Evolutionary conservation across 2,888 invertebrate genomes (phyloP), one percentile per base, ranked within the genome.

Genomic region (Sesia bembeciformis): DNA sequence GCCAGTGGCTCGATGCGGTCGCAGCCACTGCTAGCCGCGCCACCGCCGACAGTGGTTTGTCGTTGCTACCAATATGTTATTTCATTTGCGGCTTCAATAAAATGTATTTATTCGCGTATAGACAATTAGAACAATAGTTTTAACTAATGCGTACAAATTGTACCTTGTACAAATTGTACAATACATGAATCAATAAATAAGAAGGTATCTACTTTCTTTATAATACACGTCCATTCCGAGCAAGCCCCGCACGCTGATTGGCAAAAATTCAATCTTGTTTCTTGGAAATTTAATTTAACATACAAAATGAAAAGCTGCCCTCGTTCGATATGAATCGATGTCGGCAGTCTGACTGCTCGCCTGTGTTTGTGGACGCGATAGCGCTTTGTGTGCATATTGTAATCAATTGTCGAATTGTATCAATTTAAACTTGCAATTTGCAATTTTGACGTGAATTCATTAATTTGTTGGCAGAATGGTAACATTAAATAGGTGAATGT

Each of bases 241-340:
- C 39, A 50, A 38, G 39, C 51, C n/a, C 70, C 71, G 70, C 73
- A 77, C 78, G 81, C 76, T 89, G 88, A 88, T 89, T 89, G 88
- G 86, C 83, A 87, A 88, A 89, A 89, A 87, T 88, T 87, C 87
- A 87, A 88, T 88, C 84, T 84, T 86, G 88, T 89, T 88, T 83
- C 87, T 87, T 87, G 82, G 84, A 89, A 87, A 89, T 89, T 89
- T 88, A 87, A 89, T 89, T 89, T 88, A 87, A 87, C 88, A 86
- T 87, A 80, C 84, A 80, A 87, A 89, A 88, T 88, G 88, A 87
- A 87, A 85, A 83, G 86, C 85, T 67, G 72, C 81, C 70, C 76
- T 76, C 81, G 82, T 67, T 76, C 81, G 83, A 84, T 88, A 89
- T 89, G 87, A 86, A 87, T 83, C 85, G 87, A 77, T 73, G 81